These are phyloP conservation scores for Nannoperca australis DNA, from an alignment of 2,797 vertebrate genomes.

Conservation along the genomic window DNA sequence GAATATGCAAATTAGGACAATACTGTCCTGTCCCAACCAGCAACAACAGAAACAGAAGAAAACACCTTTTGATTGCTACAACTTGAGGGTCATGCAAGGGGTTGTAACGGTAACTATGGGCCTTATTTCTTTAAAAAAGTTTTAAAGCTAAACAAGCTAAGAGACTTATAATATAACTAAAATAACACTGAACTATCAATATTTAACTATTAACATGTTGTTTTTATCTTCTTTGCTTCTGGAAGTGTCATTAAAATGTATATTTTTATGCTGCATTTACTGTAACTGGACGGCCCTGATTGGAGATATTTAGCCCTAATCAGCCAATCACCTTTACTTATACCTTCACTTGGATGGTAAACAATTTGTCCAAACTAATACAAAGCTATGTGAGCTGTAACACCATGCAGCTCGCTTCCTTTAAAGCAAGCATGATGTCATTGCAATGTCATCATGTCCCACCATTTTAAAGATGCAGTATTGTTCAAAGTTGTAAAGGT, in stretches of 20 bases:
- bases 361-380: constrained; percentile 30
- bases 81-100: constrained; percentile 74
- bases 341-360: constrained; percentile 20
- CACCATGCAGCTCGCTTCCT: constrained; percentile 77
- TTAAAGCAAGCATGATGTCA: constrained; percentile 80
- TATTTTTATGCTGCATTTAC: constrained; percentile 36
- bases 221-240: constrained; percentile 32
- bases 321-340: constrained; percentile 22
- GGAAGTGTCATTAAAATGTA: constrained; percentile 21
- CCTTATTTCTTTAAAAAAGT: constrained; percentile 32
- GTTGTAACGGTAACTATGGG: constrained; percentile 41
- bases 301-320: constrained; percentile 28
- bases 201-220: constrained; percentile 56
- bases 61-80: constrained; percentile 73
- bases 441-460: constrained; percentile 78
- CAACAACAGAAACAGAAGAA: constrained; percentile 93
- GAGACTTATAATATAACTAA: constrained; percentile 2
- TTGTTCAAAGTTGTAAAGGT: constrained; percentile 79
- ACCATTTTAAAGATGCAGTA: constrained; percentile 93
- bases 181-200: constrained; percentile 31
- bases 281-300: constrained; percentile 21
- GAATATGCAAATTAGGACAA: constrained; percentile 96
- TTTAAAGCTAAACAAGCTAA: constrained; percentile 24
- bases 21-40: constrained; percentile 88
- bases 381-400: constrained; percentile 64